phyloP scores from a whole-genome alignment of 2,797 vertebrate species.

The Helicolenus hilgendorfi region DNA sequence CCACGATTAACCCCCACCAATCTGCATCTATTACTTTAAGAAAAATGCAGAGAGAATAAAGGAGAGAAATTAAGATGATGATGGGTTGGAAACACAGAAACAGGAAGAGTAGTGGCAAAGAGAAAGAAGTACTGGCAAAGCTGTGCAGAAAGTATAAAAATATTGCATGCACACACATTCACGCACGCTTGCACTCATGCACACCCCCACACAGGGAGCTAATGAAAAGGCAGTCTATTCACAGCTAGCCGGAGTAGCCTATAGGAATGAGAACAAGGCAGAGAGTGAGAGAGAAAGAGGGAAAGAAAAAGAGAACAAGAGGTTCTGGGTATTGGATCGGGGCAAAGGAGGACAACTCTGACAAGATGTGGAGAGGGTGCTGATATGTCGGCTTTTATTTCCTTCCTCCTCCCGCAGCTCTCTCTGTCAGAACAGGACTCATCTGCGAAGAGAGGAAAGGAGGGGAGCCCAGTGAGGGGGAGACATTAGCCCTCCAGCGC shows the following conservation, averaged over 20 bases:
- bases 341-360: constrained; percentile 69
- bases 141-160: constrained; percentile 1
- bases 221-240: constrained; percentile 42
- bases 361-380: constrained; percentile 68
- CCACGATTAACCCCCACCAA: constrained; percentile 23
- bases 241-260: constrained; percentile 5
- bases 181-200: constrained; percentile 8
- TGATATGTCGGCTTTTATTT: constrained; percentile 75
- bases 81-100: neutral
- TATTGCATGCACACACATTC: constrained; percentile 12
- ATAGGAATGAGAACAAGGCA: constrained; percentile 2
- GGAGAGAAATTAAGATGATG: neutral
- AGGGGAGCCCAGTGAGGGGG: constrained; percentile 34
- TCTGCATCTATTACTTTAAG: constrained; percentile 20
- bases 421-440: constrained; percentile 68
- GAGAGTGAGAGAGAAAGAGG: neutral
- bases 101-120: neutral
- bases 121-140: neutral
- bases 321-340: constrained; percentile 53
- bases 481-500: constrained; percentile 63
- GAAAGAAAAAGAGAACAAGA: constrained; percentile 34
- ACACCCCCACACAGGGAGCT: constrained; percentile 29
- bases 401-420: constrained; percentile 53
- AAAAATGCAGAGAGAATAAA: constrained; percentile 10
- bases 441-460: constrained; percentile 34